Conservation (phyloP, 2,113 vertebrate genomes). For the Galbula dea region DNA sequence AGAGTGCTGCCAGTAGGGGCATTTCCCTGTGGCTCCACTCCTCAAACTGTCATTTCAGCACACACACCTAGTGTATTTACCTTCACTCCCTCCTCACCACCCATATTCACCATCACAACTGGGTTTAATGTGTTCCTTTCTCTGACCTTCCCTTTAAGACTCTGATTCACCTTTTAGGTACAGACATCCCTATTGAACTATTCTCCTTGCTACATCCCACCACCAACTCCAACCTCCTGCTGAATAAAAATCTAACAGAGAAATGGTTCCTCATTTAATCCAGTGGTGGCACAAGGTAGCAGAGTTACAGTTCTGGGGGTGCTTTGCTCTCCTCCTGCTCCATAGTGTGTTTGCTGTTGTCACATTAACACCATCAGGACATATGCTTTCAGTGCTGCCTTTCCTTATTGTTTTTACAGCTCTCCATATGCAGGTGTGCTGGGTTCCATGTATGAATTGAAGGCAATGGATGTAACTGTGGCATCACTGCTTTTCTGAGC, state of each 20-base stretch:
- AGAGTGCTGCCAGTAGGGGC: not conserved
- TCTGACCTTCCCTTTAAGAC: not conserved
- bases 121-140: not conserved
- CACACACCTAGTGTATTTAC: not conserved
- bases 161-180: not conserved
- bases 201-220: not conserved
- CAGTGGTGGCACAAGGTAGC: not conserved
- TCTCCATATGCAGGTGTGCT: not conserved
- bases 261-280: not conserved
- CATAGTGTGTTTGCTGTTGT: accelerated
- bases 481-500: not conserved
- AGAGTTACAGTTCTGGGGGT: not conserved
- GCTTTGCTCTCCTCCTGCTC: not conserved
- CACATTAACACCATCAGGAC: not conserved
- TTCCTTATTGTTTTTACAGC: not conserved
- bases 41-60: not conserved
- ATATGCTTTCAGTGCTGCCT: not conserved
- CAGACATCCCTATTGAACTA: not conserved
- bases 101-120: not conserved
- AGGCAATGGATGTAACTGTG: not conserved
- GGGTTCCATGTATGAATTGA: not conserved
- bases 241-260: not conserved
- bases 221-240: not conserved
- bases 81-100: not conserved
- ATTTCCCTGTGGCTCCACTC: not conserved